phyloP scores from a whole-genome alignment of 2,797 vertebrate genomes.

The Acrocephalus scirpaceus region DNA sequence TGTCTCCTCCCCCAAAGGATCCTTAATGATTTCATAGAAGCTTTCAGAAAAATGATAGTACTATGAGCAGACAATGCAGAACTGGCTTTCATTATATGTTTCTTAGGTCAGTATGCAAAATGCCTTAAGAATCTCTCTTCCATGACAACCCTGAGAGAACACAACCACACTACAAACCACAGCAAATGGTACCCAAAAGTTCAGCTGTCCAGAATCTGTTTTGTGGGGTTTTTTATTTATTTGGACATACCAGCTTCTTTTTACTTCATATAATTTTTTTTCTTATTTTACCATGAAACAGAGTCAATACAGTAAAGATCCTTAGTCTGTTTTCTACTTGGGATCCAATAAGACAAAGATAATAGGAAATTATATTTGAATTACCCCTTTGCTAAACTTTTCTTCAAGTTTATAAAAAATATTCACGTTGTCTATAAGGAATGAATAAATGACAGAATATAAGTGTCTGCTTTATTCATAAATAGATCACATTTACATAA shows the following conservation, averaged over 20 bases:
- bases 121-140: neutral
- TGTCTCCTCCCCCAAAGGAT: neutral
- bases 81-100: neutral
- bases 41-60: neutral
- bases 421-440: neutral
- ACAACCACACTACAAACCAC: neutral
- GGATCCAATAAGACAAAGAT: neutral
- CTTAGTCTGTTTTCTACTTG: neutral
- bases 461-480: constrained; percentile 12
- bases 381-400: neutral
- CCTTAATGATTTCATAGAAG: neutral
- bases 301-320: neutral
- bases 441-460: neutral
- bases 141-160: neutral
- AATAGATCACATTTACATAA: neutral
- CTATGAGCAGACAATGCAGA: neutral
- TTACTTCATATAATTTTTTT: neutral
- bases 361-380: neutral
- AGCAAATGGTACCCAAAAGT: neutral
- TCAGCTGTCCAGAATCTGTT: neutral
- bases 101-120: neutral
- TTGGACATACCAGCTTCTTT: neutral
- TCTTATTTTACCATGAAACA: neutral
- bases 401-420: constrained; percentile 16
- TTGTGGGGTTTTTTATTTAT: neutral